Evolutionary conservation across 2,888 invertebrate genomes (phyloP).

Genomic region (Scotopteryx bipunctaria): DNA sequence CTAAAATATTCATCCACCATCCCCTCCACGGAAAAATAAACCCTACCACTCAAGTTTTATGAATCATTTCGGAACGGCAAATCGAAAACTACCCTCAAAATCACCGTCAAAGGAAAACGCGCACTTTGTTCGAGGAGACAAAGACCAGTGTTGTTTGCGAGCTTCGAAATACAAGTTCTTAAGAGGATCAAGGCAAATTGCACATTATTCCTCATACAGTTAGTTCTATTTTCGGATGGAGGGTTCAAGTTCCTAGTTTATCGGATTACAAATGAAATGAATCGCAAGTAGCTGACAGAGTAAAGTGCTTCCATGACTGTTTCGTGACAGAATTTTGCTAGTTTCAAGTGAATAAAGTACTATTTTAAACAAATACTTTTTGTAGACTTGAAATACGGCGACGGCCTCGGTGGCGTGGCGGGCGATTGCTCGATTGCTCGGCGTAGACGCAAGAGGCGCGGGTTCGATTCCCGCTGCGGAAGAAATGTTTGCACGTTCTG

Average conservation of each 20-base stretch:
- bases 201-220: slow-evolving; percentile 8
- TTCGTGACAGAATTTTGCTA: not conserved
- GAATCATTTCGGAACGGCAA: not conserved
- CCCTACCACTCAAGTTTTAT: not conserved
- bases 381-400: too few relatives aligned
- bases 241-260: slow-evolving; percentile 23
- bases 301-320: not conserved
- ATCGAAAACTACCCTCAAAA: slow-evolving; percentile 12
- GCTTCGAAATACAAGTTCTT: not conserved
- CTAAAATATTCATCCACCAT: slow-evolving; percentile 28
- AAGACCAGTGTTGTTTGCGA: not conserved
- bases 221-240: slow-evolving; percentile 11
- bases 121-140: not conserved
- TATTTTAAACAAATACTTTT: too few relatives aligned
- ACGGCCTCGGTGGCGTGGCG: too few relatives aligned
- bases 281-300: slow-evolving; percentile 37
- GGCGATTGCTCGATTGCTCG: too few relatives aligned
- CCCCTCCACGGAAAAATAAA: slow-evolving; percentile 12
- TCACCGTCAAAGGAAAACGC: slow-evolving; percentile 4
- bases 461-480: too few relatives aligned
- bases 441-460: too few relatives aligned
- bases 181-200: slow-evolving; percentile 10
- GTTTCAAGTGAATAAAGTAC: too few relatives aligned
- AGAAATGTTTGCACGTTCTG: too few relatives aligned
- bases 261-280: slow-evolving; percentile 48